Percentiles rank a stretch among this genome's conserved stretches.
Evolutionary conservation across 2,888 invertebrate species (phyloP).

Genomic region (Spodoptera picta): DNA sequence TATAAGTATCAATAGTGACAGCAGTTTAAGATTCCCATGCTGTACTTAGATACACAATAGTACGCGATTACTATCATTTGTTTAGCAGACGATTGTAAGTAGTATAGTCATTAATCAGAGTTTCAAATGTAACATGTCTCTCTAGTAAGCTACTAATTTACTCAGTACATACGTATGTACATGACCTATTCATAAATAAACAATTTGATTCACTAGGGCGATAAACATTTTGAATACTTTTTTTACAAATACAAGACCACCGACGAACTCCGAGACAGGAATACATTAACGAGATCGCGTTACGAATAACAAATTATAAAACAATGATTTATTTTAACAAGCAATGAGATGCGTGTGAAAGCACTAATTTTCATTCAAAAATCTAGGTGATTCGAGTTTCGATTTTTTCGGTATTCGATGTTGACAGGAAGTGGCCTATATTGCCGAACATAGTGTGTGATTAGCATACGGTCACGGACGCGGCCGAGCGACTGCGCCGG

Average conservation of each 20-base stretch:
- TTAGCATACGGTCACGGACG: conserved; percentile 79
- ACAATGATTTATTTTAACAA: conserved; percentile 26
- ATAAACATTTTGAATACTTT: conserved; percentile 12
- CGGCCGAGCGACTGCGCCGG: conserved; percentile 44
- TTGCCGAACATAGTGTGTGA: conserved; percentile 71
- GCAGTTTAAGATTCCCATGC: too few relatives aligned
- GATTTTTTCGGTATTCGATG: conserved; percentile 69
- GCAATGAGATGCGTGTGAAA: conserved; percentile 49
- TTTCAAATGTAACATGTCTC: too few relatives aligned
- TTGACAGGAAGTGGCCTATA: conserved; percentile 78
- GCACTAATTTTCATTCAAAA: conserved; percentile 54
- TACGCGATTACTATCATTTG: too few relatives aligned
- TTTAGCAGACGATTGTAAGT: too few relatives aligned
- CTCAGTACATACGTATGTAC: too few relatives aligned
- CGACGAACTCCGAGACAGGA: conserved; percentile 17
- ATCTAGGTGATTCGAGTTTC: conserved; percentile 58
- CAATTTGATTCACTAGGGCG: background rate
- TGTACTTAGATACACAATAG: too few relatives aligned
- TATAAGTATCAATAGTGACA: too few relatives aligned
- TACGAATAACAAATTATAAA: conserved; percentile 46
- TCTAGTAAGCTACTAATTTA: too few relatives aligned
- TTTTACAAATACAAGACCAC: conserved; percentile 3
- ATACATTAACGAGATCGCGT: conserved; percentile 33
- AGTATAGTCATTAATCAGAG: too few relatives aligned
- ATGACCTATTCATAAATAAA: too few relatives aligned